Base-by-base conservation (phyloP, 1,140 invertebrate genomes). In the Acarapis woodi region DNA sequence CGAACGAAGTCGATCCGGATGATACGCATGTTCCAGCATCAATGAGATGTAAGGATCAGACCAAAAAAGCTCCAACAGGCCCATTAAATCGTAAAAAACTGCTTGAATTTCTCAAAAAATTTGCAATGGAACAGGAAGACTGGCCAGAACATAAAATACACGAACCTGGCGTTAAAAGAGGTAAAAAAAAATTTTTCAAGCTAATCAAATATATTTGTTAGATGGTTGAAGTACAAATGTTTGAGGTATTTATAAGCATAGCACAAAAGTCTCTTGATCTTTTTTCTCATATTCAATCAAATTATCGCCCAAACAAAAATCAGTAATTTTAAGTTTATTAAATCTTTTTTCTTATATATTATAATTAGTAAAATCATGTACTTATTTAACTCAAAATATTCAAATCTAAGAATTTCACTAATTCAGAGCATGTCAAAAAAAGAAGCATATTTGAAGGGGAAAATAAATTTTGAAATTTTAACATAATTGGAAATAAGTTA, bases 1-100 rank as follows among this genome's bases (percentile, higher is more conserved):
- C 85, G 47, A 85, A 82, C 61, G 88, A 97, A 68, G 85, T 96
- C 42, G 90, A 97, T 65, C 88, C 90, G 46, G 88, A 97, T 67
- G 90, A 99, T 60, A 73, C 74, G 46, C 71, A 93, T 56, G 66
- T 97, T 53, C 90, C 90, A 39, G 83, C 93, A 28, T 73, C 73
- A 39, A 80, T 94, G 63, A 68, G 90, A 48, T 87, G 74, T 56
- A 78, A 76, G 53, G 83, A 96, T 52, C 79, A 88, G 51, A 97
- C 88, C 51, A 69, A 71, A 46, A 97, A 96, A 60, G 65, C 68
- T 48, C 68, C 88, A 3, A 97, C 90, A 16, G 90, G 90, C 32
- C 85, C 87, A 5, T 62, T 90, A 42, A 76, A 94, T 60, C 67
- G 90, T 21, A 87, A 93, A 60, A 80, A 93, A 53, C 62, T 99